Conservation (phyloP, 2,797 vertebrate species). For the Channa striata region DNA sequence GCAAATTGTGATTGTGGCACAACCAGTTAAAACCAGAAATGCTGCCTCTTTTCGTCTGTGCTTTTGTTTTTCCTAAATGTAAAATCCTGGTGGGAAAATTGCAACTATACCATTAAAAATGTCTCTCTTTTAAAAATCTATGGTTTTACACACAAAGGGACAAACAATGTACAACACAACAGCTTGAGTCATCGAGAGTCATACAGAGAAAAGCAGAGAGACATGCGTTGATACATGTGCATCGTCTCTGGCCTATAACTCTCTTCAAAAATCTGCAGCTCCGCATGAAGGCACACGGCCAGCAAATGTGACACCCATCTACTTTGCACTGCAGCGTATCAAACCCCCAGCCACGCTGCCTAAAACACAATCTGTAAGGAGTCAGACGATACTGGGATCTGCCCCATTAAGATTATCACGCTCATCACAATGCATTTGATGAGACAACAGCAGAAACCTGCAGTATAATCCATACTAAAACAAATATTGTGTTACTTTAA, state of each 20-base stretch:
- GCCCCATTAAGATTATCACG: conserved; percentile 2
- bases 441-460: background rate
- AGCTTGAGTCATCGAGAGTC: conserved; percentile 19
- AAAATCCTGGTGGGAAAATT: conserved; percentile 11
- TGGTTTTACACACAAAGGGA: conserved; percentile 8
- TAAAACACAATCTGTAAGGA: conserved; percentile 4
- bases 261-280: conserved; percentile 22
- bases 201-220: background rate
- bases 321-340: background rate
- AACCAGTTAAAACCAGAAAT: conserved; percentile 38
- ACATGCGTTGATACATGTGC: conserved; percentile 36
- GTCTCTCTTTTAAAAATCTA: conserved; percentile 1
- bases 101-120: background rate
- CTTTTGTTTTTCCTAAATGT: background rate
- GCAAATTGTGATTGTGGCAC: background rate
- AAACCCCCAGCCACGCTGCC: background rate
- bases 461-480: no score
- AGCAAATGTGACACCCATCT: conserved; percentile 51
- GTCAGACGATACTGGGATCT: conserved; percentile 9
- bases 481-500: no score
- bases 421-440: background rate
- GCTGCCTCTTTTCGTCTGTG: background rate
- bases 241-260: conserved; percentile 21
- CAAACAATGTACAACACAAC: conserved; percentile 14
- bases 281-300: conserved; percentile 40